phyloP scores from a whole-genome alignment of 2,888 invertebrate species.

The Iphiclides podalirius region DNA sequence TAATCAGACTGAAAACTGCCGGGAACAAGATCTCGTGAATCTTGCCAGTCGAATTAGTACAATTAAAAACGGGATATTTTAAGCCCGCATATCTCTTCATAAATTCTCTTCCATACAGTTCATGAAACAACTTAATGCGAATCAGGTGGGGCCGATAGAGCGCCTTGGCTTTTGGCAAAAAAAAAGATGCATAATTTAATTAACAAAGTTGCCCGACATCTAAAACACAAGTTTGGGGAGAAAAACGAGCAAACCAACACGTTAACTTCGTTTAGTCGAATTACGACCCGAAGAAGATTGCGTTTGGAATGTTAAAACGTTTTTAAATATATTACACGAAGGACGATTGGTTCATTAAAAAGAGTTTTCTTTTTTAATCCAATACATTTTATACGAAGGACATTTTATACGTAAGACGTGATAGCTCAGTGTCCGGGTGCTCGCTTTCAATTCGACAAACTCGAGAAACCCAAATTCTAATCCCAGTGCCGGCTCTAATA shows the following conservation, averaged over 20 bases:
- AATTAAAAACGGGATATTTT: slow-evolving; percentile 24
- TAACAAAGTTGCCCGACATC: slow-evolving; percentile 72
- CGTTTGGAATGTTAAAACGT: slow-evolving; percentile 49
- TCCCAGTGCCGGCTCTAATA: no score
- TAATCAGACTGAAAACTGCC: slow-evolving; percentile 19
- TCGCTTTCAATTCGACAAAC: no score
- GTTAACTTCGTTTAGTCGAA: slow-evolving; percentile 73
- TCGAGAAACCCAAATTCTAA: no score
- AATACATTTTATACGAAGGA: not conserved
- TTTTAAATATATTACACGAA: slow-evolving; percentile 18
- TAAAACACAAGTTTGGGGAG: slow-evolving; percentile 75
- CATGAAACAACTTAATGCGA: slow-evolving; percentile 51
- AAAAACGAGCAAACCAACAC: slow-evolving; percentile 73
- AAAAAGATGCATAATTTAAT: slow-evolving; percentile 75
- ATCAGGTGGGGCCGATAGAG: slow-evolving; percentile 43
- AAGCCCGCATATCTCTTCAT: slow-evolving; percentile 34
- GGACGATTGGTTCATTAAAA: slow-evolving; percentile 1
- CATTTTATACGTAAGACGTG: no score
- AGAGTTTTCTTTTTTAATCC: slow-evolving; percentile 3
- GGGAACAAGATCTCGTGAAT: slow-evolving; percentile 18
- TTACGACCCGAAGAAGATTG: slow-evolving; percentile 63
- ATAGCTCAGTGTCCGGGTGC: no score
- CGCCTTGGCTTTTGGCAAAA: slow-evolving; percentile 34
- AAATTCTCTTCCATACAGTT: slow-evolving; percentile 42
- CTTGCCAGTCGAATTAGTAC: slow-evolving; percentile 20